Base-by-base conservation (phyloP, 2,113 vertebrate species). In the Cyanoramphus novaezelandiae region DNA sequence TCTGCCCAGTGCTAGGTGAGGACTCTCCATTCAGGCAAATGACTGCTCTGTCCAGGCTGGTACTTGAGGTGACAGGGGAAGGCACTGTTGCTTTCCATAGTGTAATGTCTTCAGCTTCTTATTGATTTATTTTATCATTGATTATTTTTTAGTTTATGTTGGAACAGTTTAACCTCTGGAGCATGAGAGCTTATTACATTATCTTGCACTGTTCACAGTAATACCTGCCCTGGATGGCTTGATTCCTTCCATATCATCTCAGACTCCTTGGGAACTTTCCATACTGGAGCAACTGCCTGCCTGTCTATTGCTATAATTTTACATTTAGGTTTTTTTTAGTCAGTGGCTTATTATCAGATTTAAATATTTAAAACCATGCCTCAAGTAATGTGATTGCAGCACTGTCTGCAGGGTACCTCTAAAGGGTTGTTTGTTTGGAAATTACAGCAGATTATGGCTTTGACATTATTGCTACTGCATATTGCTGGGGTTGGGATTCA, bases 11-110 rank as follows among this genome's bases (percentile, higher is more conserved):
- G 20, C 18, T 20, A 18, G 53, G 37, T 20, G 74, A 78, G 59
- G n/a, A 49, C 15, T 67, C 13, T 59, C 29, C 27, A 8, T 1
- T 8, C 9, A n/a, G 24, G 25, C 21, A 31, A 43, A 41, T 2
- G 8, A 28, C 27, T 2, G 4, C 19, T 60, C 27, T 68, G 8
- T 76, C 44, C 3, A 7, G n/a, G 64, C 44, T 0, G 1, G 7
- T 62, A 59, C 6, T 17, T 20, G 28, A 55, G 8, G 39, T 0
- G 1, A 63, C 53, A 75, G 35, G 31, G 44, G 91, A 96, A 68
- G 29, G 57, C 29, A 91, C 0, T 14, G 27, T 20, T 55, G 17
- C 43, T 86, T 86, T 82, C 29, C 0, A 0, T 11, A 65, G 11
- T 24, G 20, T 35, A 39, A 24, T 55, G 17, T 41, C 33, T 85